A percentile compares a stretch with the other conserved stretches of the same genome.
Conservation (phyloP, 2,797 vertebrate genomes). For the Acanthiza pusilla region DNA sequence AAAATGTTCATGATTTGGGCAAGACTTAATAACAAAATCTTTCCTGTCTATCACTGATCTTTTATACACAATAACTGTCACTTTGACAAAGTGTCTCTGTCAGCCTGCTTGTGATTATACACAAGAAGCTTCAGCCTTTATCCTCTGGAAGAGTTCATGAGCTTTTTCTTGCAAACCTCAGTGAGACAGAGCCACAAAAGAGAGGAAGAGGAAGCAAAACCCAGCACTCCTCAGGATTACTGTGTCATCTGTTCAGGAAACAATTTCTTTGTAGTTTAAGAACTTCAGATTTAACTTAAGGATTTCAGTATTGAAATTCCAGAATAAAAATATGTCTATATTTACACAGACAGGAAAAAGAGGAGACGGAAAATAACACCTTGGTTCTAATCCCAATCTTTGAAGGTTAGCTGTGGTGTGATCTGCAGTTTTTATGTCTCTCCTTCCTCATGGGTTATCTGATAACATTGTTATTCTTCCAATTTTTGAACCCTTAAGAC, state of each 20-base stretch:
- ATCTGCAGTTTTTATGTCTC: background rate
- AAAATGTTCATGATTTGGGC: constrained; percentile 4
- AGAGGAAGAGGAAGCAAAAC: constrained; percentile 23
- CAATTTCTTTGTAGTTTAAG: background rate
- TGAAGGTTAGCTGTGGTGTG: background rate
- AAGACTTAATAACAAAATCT: constrained; percentile 15
- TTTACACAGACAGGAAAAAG: background rate
- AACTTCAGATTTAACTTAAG: background rate
- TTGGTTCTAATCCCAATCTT: background rate
- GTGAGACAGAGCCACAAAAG: background rate
- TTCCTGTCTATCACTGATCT: background rate
- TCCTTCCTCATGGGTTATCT: background rate
- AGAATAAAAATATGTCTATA: background rate
- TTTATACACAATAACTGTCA: background rate
- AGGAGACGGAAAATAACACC: background rate
- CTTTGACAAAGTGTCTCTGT: constrained; percentile 1
- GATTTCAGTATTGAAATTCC: background rate
- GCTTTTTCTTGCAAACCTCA: background rate
- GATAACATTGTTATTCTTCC: background rate
- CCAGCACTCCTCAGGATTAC: background rate
- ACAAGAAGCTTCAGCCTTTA: background rate
- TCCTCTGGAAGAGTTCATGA: background rate
- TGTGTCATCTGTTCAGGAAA: background rate
- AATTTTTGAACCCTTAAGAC: background rate
- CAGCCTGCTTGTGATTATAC: background rate